phyloP scores from a whole-genome alignment of 2,797 vertebrate genomes.

The Manis pentadactyla region DNA sequence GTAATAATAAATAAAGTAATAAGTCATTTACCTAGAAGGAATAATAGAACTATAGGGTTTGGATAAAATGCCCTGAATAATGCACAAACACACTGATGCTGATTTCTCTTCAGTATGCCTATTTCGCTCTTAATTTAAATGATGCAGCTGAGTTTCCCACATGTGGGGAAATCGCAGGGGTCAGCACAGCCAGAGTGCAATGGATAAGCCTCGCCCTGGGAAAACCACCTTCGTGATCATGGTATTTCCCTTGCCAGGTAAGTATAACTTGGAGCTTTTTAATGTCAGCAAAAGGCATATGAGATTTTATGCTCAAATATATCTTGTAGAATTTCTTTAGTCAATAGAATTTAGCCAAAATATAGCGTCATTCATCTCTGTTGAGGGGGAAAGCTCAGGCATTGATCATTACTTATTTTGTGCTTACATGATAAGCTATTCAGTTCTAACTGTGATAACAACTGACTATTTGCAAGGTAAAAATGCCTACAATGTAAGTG shows the following conservation, averaged over 20 bases:
- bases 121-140: background rate
- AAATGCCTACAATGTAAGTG: background rate
- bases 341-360: background rate
- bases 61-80: background rate
- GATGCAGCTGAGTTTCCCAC: no score
- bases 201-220: no score
- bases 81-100: background rate
- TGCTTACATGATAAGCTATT: background rate
- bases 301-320: background rate
- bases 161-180: no score
- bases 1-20: background rate
- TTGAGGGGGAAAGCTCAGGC: background rate
- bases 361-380: background rate
- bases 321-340: slow-evolving; percentile 20
- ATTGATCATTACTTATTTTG: background rate
- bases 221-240: no score
- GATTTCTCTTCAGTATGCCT: background rate
- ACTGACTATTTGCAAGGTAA: background rate
- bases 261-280: background rate
- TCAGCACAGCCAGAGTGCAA: no score
- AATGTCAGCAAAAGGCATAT: background rate
- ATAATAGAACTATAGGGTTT: background rate
- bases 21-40: background rate
- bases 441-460: background rate
- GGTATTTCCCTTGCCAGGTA: no score